phyloP scores from a whole-genome alignment of 1,140 invertebrate genomes.

The Drosophila persimilis region DNA sequence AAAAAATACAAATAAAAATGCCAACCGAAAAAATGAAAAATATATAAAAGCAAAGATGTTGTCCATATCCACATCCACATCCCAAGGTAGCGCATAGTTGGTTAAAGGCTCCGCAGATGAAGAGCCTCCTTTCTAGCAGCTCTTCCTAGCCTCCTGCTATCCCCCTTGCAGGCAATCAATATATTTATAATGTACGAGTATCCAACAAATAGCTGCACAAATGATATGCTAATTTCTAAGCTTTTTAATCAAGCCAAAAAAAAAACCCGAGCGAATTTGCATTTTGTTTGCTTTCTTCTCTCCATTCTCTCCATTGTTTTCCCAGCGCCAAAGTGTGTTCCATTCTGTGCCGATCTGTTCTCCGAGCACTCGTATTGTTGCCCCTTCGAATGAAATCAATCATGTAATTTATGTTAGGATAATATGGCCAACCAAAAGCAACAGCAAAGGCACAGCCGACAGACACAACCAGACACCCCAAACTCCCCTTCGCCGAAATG shows the following conservation, averaged over 20 bases:
- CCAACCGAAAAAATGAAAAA: slow-evolving; percentile 27
- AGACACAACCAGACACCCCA: not conserved
- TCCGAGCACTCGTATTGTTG: slow-evolving; percentile 21
- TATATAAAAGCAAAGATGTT: slow-evolving; percentile 23
- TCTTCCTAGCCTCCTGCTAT: not conserved
- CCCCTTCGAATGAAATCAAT: slow-evolving; percentile 74
- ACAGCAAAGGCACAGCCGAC: not conserved
- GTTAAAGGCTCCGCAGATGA: slow-evolving; percentile 7
- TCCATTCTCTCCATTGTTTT: slow-evolving; percentile 57
- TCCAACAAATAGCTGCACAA: slow-evolving; percentile 48
- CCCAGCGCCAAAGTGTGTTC: slow-evolving; percentile 17
- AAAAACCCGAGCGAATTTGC: slow-evolving; percentile 57
- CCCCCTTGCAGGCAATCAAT: slow-evolving; percentile 39
- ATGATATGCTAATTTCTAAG: slow-evolving; percentile 78
- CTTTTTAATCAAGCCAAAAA: slow-evolving; percentile 75
- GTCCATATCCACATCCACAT: not conserved
- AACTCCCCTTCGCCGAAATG: slow-evolving; percentile 48
- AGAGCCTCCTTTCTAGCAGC: not conserved
- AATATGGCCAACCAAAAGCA: slow-evolving; percentile 53
- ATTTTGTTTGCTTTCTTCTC: slow-evolving; percentile 74
- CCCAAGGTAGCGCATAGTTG: slow-evolving; percentile 9
- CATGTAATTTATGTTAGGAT: slow-evolving; percentile 81
- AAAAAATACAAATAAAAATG: slow-evolving; percentile 41
- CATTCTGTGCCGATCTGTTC: slow-evolving; percentile 7
- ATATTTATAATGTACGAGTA: slow-evolving; percentile 37